Percentiles rank a stretch among this genome's conserved stretches.
phyloP scores from a whole-genome alignment of 2,797 vertebrate species.

The Megalops cyprinoides region DNA sequence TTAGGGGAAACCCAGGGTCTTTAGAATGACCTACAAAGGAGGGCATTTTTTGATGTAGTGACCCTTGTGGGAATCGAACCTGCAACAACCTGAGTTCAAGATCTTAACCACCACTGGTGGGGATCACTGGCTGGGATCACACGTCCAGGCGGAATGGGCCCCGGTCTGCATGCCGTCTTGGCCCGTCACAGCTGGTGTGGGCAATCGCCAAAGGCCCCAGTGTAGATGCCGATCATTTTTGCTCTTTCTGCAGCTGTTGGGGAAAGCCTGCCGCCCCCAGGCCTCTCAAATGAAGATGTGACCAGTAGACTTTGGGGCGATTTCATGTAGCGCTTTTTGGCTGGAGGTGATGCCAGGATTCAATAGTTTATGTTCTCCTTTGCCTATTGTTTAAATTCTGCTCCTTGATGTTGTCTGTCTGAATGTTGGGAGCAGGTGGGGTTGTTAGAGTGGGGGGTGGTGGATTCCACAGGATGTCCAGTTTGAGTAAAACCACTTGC shows the following conservation, averaged over 20 bases:
- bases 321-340: background rate
- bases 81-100: background rate
- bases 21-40: too few relatives aligned
- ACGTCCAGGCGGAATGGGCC: too few relatives aligned
- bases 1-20: too few relatives aligned
- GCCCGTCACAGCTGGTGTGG: background rate
- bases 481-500: slow-evolving; percentile 4
- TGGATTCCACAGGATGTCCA: background rate
- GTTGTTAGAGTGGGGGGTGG: background rate
- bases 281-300: background rate
- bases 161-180: too few relatives aligned
- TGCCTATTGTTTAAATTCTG: background rate
- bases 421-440: background rate
- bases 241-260: background rate
- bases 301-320: background rate
- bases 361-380: background rate
- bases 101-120: background rate
- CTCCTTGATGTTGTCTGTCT: background rate
- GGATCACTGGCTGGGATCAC: background rate
- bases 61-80: background rate
- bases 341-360: background rate
- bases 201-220: background rate
- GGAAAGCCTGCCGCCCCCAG: background rate
- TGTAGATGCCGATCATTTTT: background rate
- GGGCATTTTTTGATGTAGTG: too few relatives aligned